Conservation (phyloP, 2,113 vertebrate species). For the Crypturellus undulatus region DNA sequence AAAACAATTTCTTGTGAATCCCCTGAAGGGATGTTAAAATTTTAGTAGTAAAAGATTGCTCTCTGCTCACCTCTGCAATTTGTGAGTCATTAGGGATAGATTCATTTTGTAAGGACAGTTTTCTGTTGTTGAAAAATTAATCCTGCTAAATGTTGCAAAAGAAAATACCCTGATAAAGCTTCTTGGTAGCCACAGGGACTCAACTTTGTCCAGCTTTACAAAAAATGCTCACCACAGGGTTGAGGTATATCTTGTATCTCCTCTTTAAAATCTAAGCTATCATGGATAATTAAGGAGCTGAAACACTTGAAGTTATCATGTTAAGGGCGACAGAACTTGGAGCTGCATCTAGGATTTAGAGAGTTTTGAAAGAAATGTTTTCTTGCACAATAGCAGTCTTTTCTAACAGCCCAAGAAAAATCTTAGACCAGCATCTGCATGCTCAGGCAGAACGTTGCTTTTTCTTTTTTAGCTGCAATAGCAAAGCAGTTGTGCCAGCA, state of each 20-base stretch:
- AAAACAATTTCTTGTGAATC: constrained; percentile 25
- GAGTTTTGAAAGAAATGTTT: background rate
- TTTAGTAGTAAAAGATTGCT: constrained; percentile 10
- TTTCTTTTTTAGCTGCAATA: background rate
- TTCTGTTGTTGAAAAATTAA: constrained; percentile 30
- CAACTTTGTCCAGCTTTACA: background rate
- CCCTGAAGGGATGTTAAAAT: constrained; percentile 23
- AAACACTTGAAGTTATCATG: fast-evolving
- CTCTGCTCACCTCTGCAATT: constrained; percentile 43
- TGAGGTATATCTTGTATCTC: background rate
- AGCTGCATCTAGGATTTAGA: background rate
- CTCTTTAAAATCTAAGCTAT: background rate
- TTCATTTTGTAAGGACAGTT: background rate
- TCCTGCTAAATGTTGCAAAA: constrained; percentile 44
- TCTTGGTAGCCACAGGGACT: background rate
- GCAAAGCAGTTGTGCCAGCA: background rate
- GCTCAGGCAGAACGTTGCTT: background rate
- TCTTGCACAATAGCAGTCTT: background rate
- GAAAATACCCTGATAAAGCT: background rate
- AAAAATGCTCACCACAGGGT: background rate
- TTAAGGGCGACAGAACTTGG: background rate
- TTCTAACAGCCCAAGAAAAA: background rate
- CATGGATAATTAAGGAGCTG: background rate
- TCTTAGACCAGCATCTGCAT: background rate
- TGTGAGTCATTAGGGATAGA: background rate